Conservation (phyloP, 2,113 vertebrate species). For the Chamaetylas fuelleborni region DNA sequence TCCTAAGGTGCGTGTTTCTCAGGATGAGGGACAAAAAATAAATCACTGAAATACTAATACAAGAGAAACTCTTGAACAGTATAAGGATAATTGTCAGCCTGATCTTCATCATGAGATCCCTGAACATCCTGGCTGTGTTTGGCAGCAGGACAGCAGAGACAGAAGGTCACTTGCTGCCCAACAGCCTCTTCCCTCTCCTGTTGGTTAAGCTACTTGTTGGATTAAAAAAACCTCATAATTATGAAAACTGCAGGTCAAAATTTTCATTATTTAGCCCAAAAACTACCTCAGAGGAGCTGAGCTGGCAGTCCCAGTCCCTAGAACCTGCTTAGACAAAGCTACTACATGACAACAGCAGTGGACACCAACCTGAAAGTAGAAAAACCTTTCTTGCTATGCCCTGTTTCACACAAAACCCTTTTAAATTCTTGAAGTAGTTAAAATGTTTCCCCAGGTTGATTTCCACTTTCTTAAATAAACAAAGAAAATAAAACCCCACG, state of each 20-base stretch:
- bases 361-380: neutral
- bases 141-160: neutral
- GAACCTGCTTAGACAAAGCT: neutral
- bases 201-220: neutral
- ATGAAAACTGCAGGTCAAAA: neutral
- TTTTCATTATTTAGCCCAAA: neutral
- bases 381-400: neutral
- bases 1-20: neutral
- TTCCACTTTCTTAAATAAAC: neutral
- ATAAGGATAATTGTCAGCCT: neutral
- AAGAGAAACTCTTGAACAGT: neutral
- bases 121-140: neutral
- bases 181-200: neutral
- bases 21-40: too few relatives aligned
- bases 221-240: neutral
- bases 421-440: neutral
- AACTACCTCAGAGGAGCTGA: neutral
- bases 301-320: neutral
- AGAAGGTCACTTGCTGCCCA: neutral
- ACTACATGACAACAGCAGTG: neutral
- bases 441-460: neutral
- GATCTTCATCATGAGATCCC: neutral
- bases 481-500: neutral
- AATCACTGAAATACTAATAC: neutral
- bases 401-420: neutral